Conservation (phyloP, 23 tunicate species). For the Clavelina lepadiformis region DNA sequence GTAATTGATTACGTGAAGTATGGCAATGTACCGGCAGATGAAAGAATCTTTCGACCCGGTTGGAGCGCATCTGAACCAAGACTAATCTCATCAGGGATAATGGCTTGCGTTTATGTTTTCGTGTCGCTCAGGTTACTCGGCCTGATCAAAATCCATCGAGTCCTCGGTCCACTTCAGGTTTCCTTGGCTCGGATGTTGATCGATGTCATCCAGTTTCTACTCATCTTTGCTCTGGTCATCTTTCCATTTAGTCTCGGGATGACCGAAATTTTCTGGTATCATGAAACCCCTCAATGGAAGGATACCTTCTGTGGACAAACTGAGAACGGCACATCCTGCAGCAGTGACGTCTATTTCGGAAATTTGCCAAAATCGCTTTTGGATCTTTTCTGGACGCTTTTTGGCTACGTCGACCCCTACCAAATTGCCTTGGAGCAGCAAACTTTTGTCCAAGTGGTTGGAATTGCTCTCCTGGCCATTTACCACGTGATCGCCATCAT, state of each 20-base stretch:
- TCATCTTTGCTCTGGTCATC: slow-evolving; percentile 26
- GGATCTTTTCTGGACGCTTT: slow-evolving; percentile 65
- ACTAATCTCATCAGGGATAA: slow-evolving; percentile 37
- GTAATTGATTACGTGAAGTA: slow-evolving; percentile 16
- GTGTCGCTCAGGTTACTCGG: slow-evolving; percentile 50
- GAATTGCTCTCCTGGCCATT: slow-evolving; percentile 5
- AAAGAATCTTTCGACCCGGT: slow-evolving; percentile 8
- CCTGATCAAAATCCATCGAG: slow-evolving; percentile 30
- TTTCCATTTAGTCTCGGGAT: slow-evolving; percentile 53
- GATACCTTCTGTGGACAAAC: too few species aligned
- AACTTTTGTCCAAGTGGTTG: slow-evolving; percentile 22
- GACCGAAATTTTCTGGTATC: slow-evolving; percentile 40
- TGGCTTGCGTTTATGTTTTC: slow-evolving; percentile 67
- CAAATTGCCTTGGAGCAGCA: too few species aligned
- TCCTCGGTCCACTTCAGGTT: slow-evolving; percentile 76
- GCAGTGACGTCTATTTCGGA: slow-evolving; percentile 18
- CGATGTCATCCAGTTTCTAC: slow-evolving; percentile 56
- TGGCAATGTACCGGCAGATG: not conserved
- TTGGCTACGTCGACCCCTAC: slow-evolving; percentile 53
- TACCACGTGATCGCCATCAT: slow-evolving; percentile 81
- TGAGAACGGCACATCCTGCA: too few species aligned
- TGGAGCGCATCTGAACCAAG: slow-evolving; percentile 57
- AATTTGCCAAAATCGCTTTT: slow-evolving; percentile 19
- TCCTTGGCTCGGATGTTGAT: slow-evolving; percentile 75
- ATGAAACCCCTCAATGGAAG: slow-evolving; percentile 22